phyloP scores from a whole-genome alignment of 2,113 vertebrate species.

The Malurus cyaneus region DNA sequence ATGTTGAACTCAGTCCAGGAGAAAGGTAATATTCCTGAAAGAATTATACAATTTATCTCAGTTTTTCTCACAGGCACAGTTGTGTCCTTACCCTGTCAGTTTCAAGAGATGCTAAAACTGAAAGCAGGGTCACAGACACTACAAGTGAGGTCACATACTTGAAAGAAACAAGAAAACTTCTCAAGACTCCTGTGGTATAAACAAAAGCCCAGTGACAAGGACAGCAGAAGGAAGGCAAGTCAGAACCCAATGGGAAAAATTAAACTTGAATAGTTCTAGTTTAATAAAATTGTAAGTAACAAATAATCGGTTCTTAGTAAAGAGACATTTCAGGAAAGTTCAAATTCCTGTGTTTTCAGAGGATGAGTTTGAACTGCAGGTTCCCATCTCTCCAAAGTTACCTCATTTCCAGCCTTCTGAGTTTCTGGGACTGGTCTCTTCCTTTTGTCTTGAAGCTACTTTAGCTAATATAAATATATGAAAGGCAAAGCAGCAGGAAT shows the following conservation, averaged over 20 bases:
- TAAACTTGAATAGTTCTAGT: neutral
- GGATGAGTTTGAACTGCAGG: neutral
- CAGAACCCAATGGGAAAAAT: neutral
- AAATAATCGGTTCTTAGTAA: neutral
- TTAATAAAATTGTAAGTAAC: neutral
- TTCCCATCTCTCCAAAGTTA: neutral
- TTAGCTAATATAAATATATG: neutral
- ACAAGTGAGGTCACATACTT: neutral
- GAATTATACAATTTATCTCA: neutral
- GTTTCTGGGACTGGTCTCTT: neutral
- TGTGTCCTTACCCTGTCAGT: neutral
- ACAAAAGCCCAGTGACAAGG: neutral
- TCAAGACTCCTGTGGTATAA: neutral
- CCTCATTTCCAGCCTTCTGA: neutral
- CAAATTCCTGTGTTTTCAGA: neutral
- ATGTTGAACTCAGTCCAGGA: neutral
- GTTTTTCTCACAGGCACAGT: neutral
- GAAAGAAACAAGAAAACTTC: neutral
- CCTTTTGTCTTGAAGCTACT: neutral
- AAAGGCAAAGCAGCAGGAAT: neutral
- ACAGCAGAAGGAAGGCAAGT: neutral
- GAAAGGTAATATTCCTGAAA: neutral
- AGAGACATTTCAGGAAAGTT: neutral
- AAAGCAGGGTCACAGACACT: neutral
- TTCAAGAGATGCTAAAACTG: neutral